Evolutionary conservation across 2,113 vertebrate species (phyloP).

Genomic region (Gymnocephalus cernua): DNA sequence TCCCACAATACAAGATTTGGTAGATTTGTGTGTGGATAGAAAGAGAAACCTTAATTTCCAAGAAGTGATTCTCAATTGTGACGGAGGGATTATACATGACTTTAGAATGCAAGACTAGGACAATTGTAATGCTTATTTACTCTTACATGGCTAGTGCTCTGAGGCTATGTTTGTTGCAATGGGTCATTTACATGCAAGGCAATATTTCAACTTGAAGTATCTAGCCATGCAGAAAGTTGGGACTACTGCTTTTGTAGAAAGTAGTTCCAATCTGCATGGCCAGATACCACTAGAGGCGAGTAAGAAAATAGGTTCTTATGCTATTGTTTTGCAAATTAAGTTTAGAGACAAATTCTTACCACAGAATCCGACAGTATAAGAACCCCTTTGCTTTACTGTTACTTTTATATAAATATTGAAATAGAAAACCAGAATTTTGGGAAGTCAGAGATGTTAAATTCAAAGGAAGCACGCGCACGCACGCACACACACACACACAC

Average conservation of each 20-base stretch:
- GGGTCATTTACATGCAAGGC: conserved; percentile 23
- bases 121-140: neutral
- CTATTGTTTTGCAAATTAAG: neutral
- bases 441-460: neutral
- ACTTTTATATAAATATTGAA: neutral
- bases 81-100: neutral
- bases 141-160: neutral
- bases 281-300: neutral
- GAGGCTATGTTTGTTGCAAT: conserved; percentile 2
- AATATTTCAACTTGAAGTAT: neutral
- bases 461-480: too few species aligned
- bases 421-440: neutral
- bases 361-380: neutral
- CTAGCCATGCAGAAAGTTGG: neutral
- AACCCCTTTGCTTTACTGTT: neutral
- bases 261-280: neutral
- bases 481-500: neutral
- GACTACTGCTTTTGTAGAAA: neutral
- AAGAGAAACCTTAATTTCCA: neutral
- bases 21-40: neutral
- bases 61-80: neutral
- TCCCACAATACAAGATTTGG: too few species aligned
- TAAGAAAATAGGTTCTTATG: neutral
- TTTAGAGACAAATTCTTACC: neutral
- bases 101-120: neutral